Base-by-base conservation (phyloP, 2,797 vertebrate genomes). In the Columba guinea region DNA sequence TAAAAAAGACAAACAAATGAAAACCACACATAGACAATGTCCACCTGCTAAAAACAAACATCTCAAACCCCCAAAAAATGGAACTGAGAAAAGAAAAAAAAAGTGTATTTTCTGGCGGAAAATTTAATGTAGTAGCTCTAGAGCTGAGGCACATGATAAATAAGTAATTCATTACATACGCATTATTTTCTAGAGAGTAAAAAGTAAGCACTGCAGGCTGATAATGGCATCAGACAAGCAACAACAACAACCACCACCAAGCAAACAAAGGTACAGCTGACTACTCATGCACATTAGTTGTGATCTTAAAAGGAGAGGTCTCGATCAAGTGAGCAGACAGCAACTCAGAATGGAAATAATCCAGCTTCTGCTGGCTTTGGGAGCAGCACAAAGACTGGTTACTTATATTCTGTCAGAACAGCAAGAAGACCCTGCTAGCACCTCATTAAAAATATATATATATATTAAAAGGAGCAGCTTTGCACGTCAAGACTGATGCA, bases 281-380 rank as follows among this genome's bases (percentile, higher is more conserved):
- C 67, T 28, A 48, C 28, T 81, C 17, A 44, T 10, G 13, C 23
- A 49, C 5, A 1, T 41, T 28, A 37, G 15, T 48, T 93, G 32
- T 74, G 49, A 41, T 82, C 74, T 92, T 89, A 87, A 89, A 96
- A 93, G 83, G 69, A 93, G 46, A 92, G 28, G 79, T 81, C 49
- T 90, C 11, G 2, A 68, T 21, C 0, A 1, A 85, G 51, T 18
- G 13, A 91, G 53, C 41, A 84, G 91, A 48, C 3, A 2, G 48
- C 5, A 1, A 83, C 55, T 87, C 58, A 62, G 37, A 74, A 76
- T 10, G 53, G 87, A 94, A 92, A 78, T 20, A 78, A 81, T 41
- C 37, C 84, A 77, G 37, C 75, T 89, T 55, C 49, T 30, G 60
- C 20, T 1, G 3, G 53, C 60, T 89, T 87, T 39, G 58, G 89